Evolutionary conservation across 2,113 vertebrate species (phyloP).

Genomic region (Deroptyus accipitrinus): DNA sequence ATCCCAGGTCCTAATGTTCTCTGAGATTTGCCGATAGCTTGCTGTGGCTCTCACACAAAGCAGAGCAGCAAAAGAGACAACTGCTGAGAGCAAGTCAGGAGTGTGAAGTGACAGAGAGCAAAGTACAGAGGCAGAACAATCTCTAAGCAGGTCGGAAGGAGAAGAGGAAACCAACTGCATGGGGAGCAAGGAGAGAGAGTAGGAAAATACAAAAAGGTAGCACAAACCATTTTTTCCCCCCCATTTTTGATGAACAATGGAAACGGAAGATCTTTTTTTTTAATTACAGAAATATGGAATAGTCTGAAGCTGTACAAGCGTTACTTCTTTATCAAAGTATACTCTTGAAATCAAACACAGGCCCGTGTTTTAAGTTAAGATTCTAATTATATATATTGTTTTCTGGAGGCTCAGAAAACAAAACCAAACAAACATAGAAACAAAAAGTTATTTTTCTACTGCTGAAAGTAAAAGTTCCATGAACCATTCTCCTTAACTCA

Average conservation of each 20-base stretch:
- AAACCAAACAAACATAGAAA: neutral
- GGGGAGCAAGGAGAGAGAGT: neutral
- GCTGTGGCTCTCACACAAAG: neutral
- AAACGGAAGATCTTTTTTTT: neutral
- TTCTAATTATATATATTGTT: neutral
- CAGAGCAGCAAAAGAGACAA: neutral
- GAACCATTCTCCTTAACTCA: neutral
- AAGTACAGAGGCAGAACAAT: neutral
- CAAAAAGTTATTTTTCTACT: neutral
- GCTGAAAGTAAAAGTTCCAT: neutral
- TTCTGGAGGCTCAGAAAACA: neutral
- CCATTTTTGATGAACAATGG: neutral
- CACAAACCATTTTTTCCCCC: neutral
- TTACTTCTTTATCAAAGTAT: neutral
- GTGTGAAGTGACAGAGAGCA: neutral
- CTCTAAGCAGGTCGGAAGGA: neutral
- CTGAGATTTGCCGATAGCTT: constrained; percentile 2
- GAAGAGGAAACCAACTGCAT: neutral
- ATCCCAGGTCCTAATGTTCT: neutral
- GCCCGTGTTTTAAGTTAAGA: neutral
- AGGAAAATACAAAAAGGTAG: neutral
- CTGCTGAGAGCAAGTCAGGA: constrained; percentile 20
- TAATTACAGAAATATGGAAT: neutral
- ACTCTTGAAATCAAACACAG: neutral
- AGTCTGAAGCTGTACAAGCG: neutral